Evolutionary conservation across 2,113 vertebrate species (phyloP), one percentile per base, ranked within the genome.

Genomic region (Coregonus clupeaformis): DNA sequence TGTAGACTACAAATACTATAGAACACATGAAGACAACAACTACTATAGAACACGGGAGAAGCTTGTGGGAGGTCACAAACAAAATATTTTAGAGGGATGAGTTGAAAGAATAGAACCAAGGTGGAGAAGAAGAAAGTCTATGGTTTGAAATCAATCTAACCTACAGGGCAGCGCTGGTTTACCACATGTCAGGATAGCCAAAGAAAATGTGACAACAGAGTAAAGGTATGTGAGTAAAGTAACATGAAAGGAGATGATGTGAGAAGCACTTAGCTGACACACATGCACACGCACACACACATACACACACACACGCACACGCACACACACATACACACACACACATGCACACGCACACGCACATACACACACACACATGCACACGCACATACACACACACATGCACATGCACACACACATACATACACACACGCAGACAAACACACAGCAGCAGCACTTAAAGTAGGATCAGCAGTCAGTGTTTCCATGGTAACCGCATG

Each of bases 391-490:
- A n/a, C n/a, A n/a, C n/a, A 60, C 57, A 55, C 13, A 55, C 16
- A 60, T 2, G 36, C 36, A 42, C 1, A 7, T 66, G 63, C 71
- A 79, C 57, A 68, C 59, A 67, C 62, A 66, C 77, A 71, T 29
- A 77, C 73, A 73, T 75, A 73, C 74, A 73, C 77, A 76, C 71
- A 63, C 68, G 73, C n/a, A n/a, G n/a, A n/a, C n/a, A n/a, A 62
- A 73, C 78, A 75, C 63, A 75, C 74, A 73, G 75, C 83, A 82
- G 80, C 84, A 88, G 89, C 90, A 91, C 91, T 92, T 90, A 91
- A 87, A 92, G 88, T 89, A 89, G 88, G 86, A 88, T 86, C 77
- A 88, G 80, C 82, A 88, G 90, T 92, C 92, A 92, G 91, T 91
- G 81, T 90, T 92, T 91, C 82, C 75, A 83, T 90, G 89, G 86